Conservation (phyloP, 2,113 vertebrate genomes). For the Columba livia region DNA sequence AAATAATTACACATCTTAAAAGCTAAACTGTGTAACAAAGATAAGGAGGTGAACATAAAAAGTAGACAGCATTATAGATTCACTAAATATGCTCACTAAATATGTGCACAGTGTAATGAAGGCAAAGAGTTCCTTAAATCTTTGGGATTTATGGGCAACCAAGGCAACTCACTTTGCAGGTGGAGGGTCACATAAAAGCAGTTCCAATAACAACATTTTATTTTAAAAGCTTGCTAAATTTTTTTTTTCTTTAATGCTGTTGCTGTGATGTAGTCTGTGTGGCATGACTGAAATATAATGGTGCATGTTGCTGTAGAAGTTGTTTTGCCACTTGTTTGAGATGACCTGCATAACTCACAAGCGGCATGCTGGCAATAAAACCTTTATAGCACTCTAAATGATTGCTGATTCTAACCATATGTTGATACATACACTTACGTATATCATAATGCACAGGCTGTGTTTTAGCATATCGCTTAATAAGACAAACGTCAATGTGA, state of each 20-base stretch:
- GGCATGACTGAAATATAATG: constrained; percentile 5
- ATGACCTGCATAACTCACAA: constrained; percentile 54
- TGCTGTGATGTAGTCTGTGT: background rate
- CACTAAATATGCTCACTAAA: background rate
- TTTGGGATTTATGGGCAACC: constrained; percentile 17
- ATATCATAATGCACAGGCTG: background rate
- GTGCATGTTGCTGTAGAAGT: background rate
- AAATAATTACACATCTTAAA: constrained; percentile 7
- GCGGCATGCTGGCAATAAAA: constrained; percentile 4
- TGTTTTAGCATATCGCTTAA: background rate
- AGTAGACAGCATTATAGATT: constrained; percentile 6
- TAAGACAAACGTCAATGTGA: background rate
- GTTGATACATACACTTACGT: background rate
- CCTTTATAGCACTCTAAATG: background rate
- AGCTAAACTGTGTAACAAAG: constrained; percentile 46
- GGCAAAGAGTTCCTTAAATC: constrained; percentile 24
- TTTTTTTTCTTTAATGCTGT: background rate
- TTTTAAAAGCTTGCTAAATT: constrained; percentile 32
- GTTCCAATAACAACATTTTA: constrained; percentile 43
- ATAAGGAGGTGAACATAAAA: background rate
- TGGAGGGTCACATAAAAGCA: constrained; percentile 33
- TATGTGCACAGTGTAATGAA: background rate
- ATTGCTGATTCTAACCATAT: background rate
- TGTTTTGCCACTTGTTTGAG: constrained; percentile 47
- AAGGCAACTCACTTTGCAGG: constrained; percentile 11